Conservation (phyloP, 2,797 vertebrate genomes). For the Tenualosa thibaudeaui region DNA sequence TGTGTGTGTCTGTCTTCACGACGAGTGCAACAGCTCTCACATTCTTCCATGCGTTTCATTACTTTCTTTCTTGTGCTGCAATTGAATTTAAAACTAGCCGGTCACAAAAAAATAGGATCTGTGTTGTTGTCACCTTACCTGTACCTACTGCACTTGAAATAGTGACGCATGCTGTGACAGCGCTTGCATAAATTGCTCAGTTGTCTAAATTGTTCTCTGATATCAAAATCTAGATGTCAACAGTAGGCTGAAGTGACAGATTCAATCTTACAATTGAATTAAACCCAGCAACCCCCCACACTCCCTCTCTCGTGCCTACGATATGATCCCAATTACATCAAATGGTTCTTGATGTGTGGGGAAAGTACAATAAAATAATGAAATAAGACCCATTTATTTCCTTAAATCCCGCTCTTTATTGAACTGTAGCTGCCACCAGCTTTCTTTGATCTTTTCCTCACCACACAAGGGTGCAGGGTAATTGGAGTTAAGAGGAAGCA, state of each 20-base stretch:
- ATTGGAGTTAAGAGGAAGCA: conserved; percentile 5
- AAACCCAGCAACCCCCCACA: neutral
- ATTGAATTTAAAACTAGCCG: neutral
- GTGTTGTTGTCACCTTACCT: neutral
- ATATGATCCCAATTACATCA: conserved; percentile 1
- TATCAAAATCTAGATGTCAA: neutral
- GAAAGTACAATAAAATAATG: neutral
- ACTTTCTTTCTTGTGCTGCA: neutral
- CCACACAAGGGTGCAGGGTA: conserved; percentile 1
- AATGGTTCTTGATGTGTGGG: neutral
- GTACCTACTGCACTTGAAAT: too few relatives aligned
- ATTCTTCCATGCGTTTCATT: neutral
- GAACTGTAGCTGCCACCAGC: neutral
- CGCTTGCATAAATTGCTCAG: neutral
- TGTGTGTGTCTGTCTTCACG: neutral
- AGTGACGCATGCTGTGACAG: too few relatives aligned
- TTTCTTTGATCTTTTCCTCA: neutral
- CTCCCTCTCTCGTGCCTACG: neutral
- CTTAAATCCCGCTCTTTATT: neutral
- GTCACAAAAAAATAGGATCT: neutral
- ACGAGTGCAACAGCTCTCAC: neutral
- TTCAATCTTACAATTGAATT: neutral
- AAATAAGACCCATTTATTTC: conserved; percentile 3
- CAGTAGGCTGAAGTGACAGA: neutral
- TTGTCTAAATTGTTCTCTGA: neutral